Conservation (phyloP, 2,888 invertebrate species). For the Thymelicus sylvestris region DNA sequence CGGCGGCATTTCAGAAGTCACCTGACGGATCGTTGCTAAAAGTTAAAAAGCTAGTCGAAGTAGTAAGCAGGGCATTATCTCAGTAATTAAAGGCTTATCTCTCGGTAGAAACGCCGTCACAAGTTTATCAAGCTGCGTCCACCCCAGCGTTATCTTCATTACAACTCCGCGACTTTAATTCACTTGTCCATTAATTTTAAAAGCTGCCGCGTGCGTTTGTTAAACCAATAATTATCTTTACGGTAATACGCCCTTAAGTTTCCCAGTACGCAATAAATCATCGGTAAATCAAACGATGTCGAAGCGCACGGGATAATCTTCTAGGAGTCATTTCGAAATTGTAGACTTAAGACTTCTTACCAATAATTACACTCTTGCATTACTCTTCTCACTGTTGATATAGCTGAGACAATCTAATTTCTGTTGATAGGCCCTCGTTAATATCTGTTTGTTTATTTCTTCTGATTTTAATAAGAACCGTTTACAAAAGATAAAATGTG, state of each 20-base stretch:
- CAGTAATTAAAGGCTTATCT: conserved; percentile 78
- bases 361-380: conserved; percentile 16
- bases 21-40: conserved; percentile 35
- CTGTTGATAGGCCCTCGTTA: conserved; percentile 11
- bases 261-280: conserved; percentile 68
- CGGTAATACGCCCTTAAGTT: conserved; percentile 63
- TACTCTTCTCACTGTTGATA: conserved; percentile 9
- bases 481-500: not conserved
- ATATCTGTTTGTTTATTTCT: conserved; percentile 1
- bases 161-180: conserved; percentile 75
- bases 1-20: conserved; percentile 36
- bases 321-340: conserved; percentile 56
- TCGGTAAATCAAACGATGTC: conserved; percentile 70
- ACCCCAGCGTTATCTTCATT: conserved; percentile 77
- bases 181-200: conserved; percentile 80
- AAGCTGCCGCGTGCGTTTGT: conserved; percentile 70
- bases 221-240: conserved; percentile 74
- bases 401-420: conserved; percentile 14
- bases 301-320: conserved; percentile 52
- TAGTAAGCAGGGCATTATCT: conserved; percentile 60
- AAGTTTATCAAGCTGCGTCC: conserved; percentile 72
- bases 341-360: conserved; percentile 55
- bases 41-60: conserved; percentile 38
- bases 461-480: not conserved
- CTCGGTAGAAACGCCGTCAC: conserved; percentile 74